Evolutionary conservation across 2,113 vertebrate genomes (phyloP).

Genomic region (Gasterosteus nipponicus): DNA sequence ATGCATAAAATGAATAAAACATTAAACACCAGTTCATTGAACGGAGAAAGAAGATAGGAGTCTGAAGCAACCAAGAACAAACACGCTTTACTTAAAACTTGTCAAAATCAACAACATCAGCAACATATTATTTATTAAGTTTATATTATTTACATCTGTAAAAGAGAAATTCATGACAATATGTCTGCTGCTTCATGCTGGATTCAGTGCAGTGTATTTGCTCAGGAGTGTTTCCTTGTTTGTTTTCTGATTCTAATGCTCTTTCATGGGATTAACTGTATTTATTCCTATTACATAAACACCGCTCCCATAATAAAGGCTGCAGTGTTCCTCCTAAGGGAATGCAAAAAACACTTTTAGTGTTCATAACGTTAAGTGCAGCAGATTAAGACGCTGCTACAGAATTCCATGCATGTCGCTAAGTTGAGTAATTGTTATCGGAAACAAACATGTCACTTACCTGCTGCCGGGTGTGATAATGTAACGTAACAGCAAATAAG

Average conservation of each 20-base stretch:
- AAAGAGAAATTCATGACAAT: neutral
- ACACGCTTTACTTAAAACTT: neutral
- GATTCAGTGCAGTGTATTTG: constrained; percentile 10
- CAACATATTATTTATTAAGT: too few relatives aligned
- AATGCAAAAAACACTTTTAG: constrained; percentile 41
- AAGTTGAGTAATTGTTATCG: neutral
- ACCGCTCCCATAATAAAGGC: constrained; percentile 44
- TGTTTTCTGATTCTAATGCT: constrained; percentile 37
- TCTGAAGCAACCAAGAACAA: neutral
- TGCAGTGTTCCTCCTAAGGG: constrained; percentile 20
- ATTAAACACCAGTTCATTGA: neutral
- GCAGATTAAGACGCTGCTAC: constrained; percentile 4
- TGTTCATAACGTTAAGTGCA: constrained; percentile 23
- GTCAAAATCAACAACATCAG: neutral
- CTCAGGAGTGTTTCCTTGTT: neutral
- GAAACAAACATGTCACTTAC: constrained; percentile 20
- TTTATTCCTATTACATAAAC: constrained; percentile 63
- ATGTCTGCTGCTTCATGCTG: constrained; percentile 3
- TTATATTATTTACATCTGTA: neutral
- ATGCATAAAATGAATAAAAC: too few relatives aligned
- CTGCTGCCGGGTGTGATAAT: constrained; percentile 41
- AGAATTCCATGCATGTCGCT: neutral
- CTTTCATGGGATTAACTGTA: constrained; percentile 60
- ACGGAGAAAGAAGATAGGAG: neutral
- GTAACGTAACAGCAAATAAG: constrained; percentile 48